phyloP scores from a whole-genome alignment of 2,797 vertebrate genomes.

The Acipenser oxyrinchus region DNA sequence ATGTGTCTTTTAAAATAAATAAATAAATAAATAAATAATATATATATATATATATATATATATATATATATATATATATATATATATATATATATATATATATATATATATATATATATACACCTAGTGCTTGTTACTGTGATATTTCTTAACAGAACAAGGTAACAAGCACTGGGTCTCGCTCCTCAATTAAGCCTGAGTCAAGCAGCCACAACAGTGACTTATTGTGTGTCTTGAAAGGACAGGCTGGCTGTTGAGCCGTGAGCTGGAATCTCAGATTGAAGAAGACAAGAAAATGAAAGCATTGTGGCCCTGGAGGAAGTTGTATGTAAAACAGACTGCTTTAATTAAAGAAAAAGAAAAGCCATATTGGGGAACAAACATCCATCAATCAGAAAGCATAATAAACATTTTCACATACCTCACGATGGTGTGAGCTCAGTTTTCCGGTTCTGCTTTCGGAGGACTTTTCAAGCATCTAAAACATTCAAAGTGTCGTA shows the following conservation, averaged over 20 bases:
- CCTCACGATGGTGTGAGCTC: not conserved
- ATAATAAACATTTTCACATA: not conserved
- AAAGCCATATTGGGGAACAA: not conserved
- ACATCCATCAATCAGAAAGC: not conserved
- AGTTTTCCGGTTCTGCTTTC: not conserved
- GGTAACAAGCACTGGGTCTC: not conserved
- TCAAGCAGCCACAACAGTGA: not conserved
- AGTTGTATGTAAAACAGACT: slow-evolving; percentile 3
- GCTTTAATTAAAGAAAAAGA: not conserved
- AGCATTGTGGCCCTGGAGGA: not conserved
- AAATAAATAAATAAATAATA: not conserved
- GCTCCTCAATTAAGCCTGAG: not conserved
- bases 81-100: no score
- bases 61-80: no score
- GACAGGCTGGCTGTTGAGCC: not conserved
- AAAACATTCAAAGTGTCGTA: no score
- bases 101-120: no score
- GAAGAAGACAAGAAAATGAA: slow-evolving; percentile 9
- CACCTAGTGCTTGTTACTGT: not conserved
- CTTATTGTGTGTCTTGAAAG: not conserved
- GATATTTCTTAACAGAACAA: not conserved
- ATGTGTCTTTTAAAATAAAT: not conserved
- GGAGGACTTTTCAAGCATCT: no score
- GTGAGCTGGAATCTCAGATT: not conserved
- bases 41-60: no score